Conservation (phyloP, 2,797 vertebrate species). For the Lacerta viridis region DNA sequence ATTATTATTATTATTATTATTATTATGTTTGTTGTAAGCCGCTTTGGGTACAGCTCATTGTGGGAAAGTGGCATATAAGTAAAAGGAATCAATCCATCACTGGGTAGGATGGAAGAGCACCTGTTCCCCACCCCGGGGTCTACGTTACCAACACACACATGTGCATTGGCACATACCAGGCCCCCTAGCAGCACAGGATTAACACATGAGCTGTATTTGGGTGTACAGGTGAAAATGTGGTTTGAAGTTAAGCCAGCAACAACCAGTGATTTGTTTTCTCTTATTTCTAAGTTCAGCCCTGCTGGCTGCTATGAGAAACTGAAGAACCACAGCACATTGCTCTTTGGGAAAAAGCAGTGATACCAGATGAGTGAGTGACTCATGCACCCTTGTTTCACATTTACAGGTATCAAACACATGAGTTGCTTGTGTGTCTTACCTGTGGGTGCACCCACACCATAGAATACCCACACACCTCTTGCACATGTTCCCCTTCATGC, state of each 20-base stretch:
- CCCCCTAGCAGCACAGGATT: not conserved
- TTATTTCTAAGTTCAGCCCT: not conserved
- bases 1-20: too few species aligned
- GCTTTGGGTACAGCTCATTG: too few species aligned
- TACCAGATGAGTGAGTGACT: not conserved
- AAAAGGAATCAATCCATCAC: too few species aligned
- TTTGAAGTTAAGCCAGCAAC: not conserved
- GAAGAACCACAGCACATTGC: not conserved
- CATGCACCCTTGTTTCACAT: not conserved
- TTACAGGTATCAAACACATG: not conserved
- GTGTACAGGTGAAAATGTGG: not conserved
- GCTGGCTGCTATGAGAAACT: not conserved
- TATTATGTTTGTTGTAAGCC: too few species aligned
- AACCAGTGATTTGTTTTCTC: too few species aligned
- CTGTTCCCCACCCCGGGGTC: too few species aligned
- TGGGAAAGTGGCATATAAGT: too few species aligned
- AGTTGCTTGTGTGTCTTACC: not conserved
- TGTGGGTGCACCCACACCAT: not conserved
- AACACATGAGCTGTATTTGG: not conserved
- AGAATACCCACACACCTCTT: not conserved
- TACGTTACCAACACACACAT: not conserved
- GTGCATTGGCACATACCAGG: not conserved
- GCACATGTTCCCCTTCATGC: not conserved
- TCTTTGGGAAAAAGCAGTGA: not conserved
- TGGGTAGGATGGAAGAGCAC: too few species aligned